Evolutionary conservation across 2,888 invertebrate genomes (phyloP).

Genomic region (Electrophaes corylata): DNA sequence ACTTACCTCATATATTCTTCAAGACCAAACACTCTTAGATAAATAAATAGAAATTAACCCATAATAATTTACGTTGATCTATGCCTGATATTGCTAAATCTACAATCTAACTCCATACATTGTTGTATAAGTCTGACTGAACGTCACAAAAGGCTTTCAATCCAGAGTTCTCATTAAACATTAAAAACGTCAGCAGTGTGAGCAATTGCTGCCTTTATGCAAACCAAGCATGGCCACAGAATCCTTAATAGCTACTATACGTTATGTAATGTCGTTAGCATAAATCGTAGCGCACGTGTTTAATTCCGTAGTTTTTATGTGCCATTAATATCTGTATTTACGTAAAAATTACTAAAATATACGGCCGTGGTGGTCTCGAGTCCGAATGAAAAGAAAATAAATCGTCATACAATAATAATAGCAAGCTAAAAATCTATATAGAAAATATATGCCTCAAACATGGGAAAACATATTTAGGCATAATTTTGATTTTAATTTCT

Average conservation of each 20-base stretch:
- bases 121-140: slow-evolving; percentile 12
- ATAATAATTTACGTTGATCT: no score
- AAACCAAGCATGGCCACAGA: slow-evolving; percentile 13
- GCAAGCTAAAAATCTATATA: no score
- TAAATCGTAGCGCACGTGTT: not conserved
- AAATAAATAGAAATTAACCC: no score
- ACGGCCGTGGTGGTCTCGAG: no score
- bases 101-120: slow-evolving; percentile 8
- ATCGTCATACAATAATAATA: no score
- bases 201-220: slow-evolving; percentile 22
- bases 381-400: no score
- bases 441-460: no score
- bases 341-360: not conserved
- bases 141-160: slow-evolving; percentile 21
- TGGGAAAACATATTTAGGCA: no score
- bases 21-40: no score
- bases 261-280: slow-evolving; percentile 11
- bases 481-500: no score
- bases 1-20: no score
- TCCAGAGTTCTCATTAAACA: slow-evolving; percentile 24
- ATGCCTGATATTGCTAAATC: no score
- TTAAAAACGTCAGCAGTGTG: slow-evolving; percentile 17
- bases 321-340: not conserved
- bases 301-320: slow-evolving; percentile 8
- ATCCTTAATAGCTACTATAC: slow-evolving; percentile 1